phyloP scores from a whole-genome alignment of 2,113 vertebrate genomes.

The Prionailurus bengalensis region DNA sequence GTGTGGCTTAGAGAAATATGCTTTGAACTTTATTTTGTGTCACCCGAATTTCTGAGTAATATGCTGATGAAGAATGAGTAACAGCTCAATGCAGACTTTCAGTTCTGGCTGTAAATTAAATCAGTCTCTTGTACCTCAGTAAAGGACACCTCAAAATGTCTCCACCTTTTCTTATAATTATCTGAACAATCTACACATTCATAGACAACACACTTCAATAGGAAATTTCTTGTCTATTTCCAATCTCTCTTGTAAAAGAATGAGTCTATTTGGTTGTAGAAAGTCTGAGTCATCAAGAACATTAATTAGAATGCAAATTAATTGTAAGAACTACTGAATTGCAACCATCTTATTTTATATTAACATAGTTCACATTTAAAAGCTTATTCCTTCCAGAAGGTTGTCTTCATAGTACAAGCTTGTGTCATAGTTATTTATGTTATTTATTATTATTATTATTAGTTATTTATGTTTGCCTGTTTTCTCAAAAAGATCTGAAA shows the following conservation, averaged over 20 bases:
- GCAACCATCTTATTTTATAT: neutral
- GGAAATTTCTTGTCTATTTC: neutral
- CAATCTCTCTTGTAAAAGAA: neutral
- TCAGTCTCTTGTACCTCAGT: neutral
- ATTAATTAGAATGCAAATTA: constrained; percentile 32
- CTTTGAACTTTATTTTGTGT: constrained; percentile 58
- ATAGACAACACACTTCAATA: neutral
- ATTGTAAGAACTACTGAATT: constrained; percentile 15
- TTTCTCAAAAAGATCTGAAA: neutral
- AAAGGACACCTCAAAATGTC: neutral
- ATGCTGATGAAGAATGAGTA: neutral
- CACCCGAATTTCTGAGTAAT: constrained; percentile 42
- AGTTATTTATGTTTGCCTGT: neutral
- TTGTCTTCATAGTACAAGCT: neutral
- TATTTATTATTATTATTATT: too few relatives aligned
- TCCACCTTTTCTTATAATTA: neutral
- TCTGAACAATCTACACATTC: neutral
- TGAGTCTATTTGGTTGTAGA: neutral
- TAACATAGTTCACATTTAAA: neutral
- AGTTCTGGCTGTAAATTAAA: neutral
- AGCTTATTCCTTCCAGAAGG: neutral
- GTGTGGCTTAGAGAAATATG: constrained; percentile 53
- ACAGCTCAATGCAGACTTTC: constrained; percentile 26
- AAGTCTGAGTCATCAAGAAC: neutral
- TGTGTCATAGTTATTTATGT: neutral